Conservation (phyloP, 1,140 invertebrate genomes). For the Xylocopa sonorina region DNA sequence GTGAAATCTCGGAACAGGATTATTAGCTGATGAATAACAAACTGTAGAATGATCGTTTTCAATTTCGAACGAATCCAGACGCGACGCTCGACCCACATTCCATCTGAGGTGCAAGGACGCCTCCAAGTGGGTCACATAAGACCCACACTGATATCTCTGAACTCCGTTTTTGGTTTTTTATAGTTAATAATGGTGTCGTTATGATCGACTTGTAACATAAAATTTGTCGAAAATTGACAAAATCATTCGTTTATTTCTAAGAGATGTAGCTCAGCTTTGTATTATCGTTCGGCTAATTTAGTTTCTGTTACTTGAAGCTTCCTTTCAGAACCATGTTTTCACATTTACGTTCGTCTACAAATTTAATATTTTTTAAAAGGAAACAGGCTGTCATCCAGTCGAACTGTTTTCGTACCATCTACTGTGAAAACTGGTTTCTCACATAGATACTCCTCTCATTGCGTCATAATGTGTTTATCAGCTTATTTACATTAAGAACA, state of each 20-base stretch:
- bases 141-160: background rate
- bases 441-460: background rate
- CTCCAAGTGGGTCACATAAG: background rate
- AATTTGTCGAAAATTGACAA: background rate
- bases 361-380: background rate
- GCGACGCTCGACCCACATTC: slow-evolving; percentile 26
- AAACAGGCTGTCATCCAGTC: background rate
- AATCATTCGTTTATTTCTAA: too few species aligned
- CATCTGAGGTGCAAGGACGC: slow-evolving; percentile 20
- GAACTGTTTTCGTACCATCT: background rate
- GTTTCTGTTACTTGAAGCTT: too few species aligned
- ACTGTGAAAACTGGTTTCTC: background rate
- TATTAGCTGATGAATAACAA: background rate
- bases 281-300: too few species aligned
- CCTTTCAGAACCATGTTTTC: too few species aligned
- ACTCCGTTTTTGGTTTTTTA: slow-evolving; percentile 7
- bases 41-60: slow-evolving; percentile 11
- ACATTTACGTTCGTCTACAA: too few species aligned
- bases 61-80: slow-evolving; percentile 17
- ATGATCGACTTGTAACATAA: too few species aligned
- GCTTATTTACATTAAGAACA: background rate
- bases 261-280: too few species aligned
- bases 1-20: background rate
- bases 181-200: background rate
- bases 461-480: background rate